These are phyloP conservation scores for Phoenoteleia sp. DNA, from an alignment of 2,888 invertebrate species.

Conservation along the genomic window DNA sequence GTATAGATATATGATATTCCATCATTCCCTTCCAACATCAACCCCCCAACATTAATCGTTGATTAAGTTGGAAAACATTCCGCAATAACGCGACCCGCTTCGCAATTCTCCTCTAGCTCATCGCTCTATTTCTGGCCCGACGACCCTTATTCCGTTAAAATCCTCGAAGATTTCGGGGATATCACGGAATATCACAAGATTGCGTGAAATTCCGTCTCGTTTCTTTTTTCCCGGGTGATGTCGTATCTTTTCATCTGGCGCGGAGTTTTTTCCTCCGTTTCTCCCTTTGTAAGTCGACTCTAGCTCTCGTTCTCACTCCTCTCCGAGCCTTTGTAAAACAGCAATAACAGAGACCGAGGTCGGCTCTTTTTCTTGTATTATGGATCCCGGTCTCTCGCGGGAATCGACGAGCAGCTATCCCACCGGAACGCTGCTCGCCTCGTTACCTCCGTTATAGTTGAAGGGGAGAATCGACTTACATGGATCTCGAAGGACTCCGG, in stretches of 20 bases:
- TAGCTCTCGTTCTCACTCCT: slow-evolving; percentile 48
- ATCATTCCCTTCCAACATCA: too few species aligned
- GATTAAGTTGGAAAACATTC: slow-evolving; percentile 46
- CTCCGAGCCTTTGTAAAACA: slow-evolving; percentile 52
- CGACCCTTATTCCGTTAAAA: slow-evolving; percentile 56
- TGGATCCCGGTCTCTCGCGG: slow-evolving; percentile 61
- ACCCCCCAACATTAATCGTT: slow-evolving; percentile 40
- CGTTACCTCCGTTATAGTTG: slow-evolving; percentile 71
- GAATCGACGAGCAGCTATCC: slow-evolving; percentile 68
- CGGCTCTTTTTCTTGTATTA: slow-evolving; percentile 60
- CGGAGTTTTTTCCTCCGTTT: slow-evolving; percentile 32
- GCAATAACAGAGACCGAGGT: slow-evolving; percentile 62
- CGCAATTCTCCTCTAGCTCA: slow-evolving; percentile 52
- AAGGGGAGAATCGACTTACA: slow-evolving; percentile 71
- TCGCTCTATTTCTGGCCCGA: slow-evolving; percentile 42
- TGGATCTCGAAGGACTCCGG: slow-evolving; percentile 66
- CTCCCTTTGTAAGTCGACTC: slow-evolving; percentile 39
- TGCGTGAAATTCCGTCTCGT: slow-evolving; percentile 64
- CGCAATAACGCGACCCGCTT: slow-evolving; percentile 36
- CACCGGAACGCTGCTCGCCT: slow-evolving; percentile 70
- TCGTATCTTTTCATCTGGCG: slow-evolving; percentile 66
- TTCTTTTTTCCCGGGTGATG: slow-evolving; percentile 23
- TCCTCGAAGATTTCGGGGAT: slow-evolving; percentile 68
- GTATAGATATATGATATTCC: too few species aligned
- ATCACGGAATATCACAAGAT: slow-evolving; percentile 72